These are phyloP conservation scores for Pluvianellus socialis DNA, from an alignment of 2,113 vertebrate genomes.

Conservation along the genomic window DNA sequence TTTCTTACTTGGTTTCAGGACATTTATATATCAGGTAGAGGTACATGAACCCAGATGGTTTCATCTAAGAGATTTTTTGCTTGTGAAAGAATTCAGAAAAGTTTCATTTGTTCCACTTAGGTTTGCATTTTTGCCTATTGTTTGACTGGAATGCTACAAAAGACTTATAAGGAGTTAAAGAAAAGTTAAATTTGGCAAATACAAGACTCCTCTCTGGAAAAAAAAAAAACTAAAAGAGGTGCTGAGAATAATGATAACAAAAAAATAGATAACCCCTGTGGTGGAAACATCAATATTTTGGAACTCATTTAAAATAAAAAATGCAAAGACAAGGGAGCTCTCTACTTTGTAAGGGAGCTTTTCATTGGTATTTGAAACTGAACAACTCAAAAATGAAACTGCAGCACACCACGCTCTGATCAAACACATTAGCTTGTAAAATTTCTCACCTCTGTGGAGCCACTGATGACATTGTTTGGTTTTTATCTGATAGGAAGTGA, in stretches of 20 bases:
- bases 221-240: background rate
- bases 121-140: conserved; percentile 66
- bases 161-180: conserved; percentile 8
- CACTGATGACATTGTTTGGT: background rate
- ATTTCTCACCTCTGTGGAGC: conserved; percentile 25
- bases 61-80: conserved; percentile 71
- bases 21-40: conserved; percentile 69
- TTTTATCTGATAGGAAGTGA: background rate
- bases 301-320: conserved; percentile 22
- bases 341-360: background rate
- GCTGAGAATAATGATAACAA: conserved; percentile 22
- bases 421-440: conserved; percentile 45
- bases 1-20: conserved; percentile 72
- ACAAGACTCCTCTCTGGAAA: background rate
- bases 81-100: conserved; percentile 68
- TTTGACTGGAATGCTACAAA: conserved; percentile 35
- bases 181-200: conserved; percentile 54
- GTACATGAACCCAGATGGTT: conserved; percentile 37
- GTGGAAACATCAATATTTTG: conserved; percentile 54
- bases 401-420: background rate
- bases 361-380: conserved; percentile 44
- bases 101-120: conserved; percentile 72
- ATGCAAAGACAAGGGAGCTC: conserved; percentile 23
- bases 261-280: conserved; percentile 29
- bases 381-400: background rate